phyloP scores from a whole-genome alignment of 2,113 vertebrate genomes.

The Anoura caudifer region DNA sequence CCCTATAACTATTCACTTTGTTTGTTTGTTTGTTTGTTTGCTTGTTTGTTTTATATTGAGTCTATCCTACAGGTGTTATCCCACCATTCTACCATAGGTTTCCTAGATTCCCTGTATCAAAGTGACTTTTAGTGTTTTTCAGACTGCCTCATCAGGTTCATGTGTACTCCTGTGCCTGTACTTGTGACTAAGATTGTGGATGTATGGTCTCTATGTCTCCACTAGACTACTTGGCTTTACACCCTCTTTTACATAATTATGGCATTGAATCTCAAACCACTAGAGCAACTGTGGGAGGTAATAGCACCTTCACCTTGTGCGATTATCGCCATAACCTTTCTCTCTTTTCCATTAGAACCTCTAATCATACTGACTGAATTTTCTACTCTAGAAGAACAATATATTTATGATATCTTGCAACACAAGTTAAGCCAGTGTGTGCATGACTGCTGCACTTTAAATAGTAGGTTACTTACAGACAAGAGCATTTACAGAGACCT shows the following conservation, averaged over 20 bases:
- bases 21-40: too few relatives aligned
- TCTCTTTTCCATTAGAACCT: background rate
- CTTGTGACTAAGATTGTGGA: background rate
- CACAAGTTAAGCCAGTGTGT: constrained; percentile 32
- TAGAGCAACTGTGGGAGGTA: constrained; percentile 2
- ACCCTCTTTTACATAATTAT: background rate
- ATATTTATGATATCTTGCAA: constrained; percentile 39
- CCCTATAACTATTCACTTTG: background rate
- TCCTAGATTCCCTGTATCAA: background rate
- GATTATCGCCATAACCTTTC: background rate
- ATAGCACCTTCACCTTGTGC: background rate
- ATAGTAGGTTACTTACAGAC: constrained; percentile 36
- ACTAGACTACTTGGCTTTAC: background rate
- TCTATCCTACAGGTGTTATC: background rate
- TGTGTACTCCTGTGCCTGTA: background rate
- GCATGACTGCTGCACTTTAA: constrained; percentile 46
- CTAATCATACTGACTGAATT: background rate
- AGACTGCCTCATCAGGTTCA: background rate
- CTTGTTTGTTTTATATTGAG: background rate
- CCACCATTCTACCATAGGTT: background rate
- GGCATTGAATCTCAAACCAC: background rate
- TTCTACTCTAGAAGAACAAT: constrained; percentile 46
- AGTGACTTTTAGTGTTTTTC: background rate
- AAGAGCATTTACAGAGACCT: constrained; percentile 5
- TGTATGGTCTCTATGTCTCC: background rate